Percentiles rank a stretch among this genome's conserved stretches.
Evolutionary conservation across 2,113 vertebrate genomes (phyloP).

Genomic region (Myocastor coypus): DNA sequence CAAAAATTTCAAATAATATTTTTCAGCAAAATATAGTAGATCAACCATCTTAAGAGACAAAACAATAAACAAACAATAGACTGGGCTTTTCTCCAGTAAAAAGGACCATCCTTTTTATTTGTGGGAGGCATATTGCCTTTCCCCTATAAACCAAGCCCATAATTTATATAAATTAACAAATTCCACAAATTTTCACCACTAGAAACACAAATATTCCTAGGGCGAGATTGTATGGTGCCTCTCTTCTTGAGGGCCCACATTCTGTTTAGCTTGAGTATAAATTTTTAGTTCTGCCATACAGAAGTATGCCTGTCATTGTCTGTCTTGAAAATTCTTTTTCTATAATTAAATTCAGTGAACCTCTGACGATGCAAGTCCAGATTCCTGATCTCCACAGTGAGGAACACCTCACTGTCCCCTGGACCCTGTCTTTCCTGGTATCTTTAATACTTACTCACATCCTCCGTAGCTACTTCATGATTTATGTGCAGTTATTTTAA

Average conservation of each 20-base stretch:
- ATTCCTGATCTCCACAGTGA: neutral
- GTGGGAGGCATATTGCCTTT: neutral
- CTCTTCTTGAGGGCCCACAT: neutral
- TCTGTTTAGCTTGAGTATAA: neutral
- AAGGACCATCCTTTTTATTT: neutral
- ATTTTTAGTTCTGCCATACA: neutral
- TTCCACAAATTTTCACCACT: neutral
- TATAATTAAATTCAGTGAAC: neutral
- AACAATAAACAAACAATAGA: neutral
- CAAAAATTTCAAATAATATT: neutral
- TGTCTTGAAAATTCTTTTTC: neutral
- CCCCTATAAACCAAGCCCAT: neutral
- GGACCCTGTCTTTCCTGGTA: neutral
- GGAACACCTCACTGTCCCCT: neutral
- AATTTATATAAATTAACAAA: neutral
- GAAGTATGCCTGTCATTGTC: neutral
- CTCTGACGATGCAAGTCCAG: neutral
- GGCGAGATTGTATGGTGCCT: neutral
- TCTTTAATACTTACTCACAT: neutral
- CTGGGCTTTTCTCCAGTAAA: neutral
- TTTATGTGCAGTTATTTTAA: neutral
- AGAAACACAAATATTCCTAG: neutral
- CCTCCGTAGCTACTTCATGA: neutral
- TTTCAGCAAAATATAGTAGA: neutral
- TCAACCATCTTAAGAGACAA: neutral